Percentiles rank a stretch among this genome's conserved stretches.
phyloP scores from a whole-genome alignment of 2,888 invertebrate species.

The Synanthedon vespiformis region DNA sequence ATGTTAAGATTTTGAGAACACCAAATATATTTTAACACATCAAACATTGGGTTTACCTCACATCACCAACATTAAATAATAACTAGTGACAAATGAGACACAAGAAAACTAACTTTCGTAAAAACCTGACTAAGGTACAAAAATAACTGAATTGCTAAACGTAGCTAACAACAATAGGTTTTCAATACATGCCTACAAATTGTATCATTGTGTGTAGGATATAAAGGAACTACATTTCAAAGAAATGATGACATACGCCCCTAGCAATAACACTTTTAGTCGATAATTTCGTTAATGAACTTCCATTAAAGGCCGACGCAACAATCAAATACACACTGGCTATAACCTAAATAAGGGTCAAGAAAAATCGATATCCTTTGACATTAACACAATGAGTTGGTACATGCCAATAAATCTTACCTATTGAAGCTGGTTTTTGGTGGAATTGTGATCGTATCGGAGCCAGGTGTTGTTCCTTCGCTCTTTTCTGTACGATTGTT shows the following conservation, averaged over 20 bases:
- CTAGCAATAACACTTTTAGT: conserved; percentile 26
- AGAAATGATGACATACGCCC: conserved; percentile 43
- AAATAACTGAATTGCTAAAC: too few relatives aligned
- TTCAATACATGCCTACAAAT: conserved; percentile 19
- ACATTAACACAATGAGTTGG: conserved; percentile 40
- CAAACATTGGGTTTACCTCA: too few relatives aligned
- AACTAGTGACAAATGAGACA: too few relatives aligned
- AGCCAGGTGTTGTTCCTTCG: conserved; percentile 56
- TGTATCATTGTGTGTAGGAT: conserved; percentile 17
- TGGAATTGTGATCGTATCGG: conserved; percentile 55
- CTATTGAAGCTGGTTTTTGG: conserved; percentile 53
- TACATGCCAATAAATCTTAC: conserved; percentile 35
- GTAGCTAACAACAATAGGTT: neutral
- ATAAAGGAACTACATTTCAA: conserved; percentile 30
- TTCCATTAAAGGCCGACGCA: conserved; percentile 28
- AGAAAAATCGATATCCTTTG: conserved; percentile 61
- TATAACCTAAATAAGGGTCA: conserved; percentile 56
- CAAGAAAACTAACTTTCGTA: too few relatives aligned
- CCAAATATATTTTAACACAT: too few relatives aligned
- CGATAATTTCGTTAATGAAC: conserved; percentile 47
- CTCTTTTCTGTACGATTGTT: conserved; percentile 53
- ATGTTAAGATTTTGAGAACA: too few relatives aligned
- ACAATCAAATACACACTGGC: conserved; percentile 48
- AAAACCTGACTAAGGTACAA: too few relatives aligned
- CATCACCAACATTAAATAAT: too few relatives aligned